Percentiles rank a stretch among this genome's conserved stretches.
phyloP scores from a whole-genome alignment of 2,888 invertebrate species.

The Drosophila borborema region DNA sequence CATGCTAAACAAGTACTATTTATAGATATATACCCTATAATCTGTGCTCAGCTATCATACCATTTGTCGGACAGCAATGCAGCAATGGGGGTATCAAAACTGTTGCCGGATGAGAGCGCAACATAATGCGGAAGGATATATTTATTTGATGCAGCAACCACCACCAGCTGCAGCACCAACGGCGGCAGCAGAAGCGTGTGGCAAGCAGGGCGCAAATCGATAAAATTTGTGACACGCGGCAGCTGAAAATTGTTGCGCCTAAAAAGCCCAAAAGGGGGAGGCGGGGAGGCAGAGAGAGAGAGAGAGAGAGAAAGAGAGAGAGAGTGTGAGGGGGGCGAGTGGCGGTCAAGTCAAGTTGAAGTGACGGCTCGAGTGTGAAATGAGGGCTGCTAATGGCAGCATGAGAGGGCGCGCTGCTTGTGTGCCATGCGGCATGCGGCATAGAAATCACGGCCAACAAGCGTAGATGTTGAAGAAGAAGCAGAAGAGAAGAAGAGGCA shows the following conservation, averaged over 20 bases:
- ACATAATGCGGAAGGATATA: slow-evolving; percentile 79
- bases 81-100: slow-evolving; percentile 37
- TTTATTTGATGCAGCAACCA: slow-evolving; percentile 72
- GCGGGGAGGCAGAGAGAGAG: neutral
- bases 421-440: slow-evolving; percentile 31
- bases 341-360: slow-evolving; percentile 73
- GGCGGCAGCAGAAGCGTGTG: slow-evolving; percentile 6
- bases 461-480: neutral
- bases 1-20: neutral
- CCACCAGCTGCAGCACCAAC: slow-evolving; percentile 41
- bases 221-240: slow-evolving; percentile 80
- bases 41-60: neutral
- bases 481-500: neutral
- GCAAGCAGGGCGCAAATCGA: slow-evolving; percentile 52
- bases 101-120: slow-evolving; percentile 74
- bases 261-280: neutral
- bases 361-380: slow-evolving; percentile 69
- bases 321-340: neutral
- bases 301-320: neutral
- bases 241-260: slow-evolving; percentile 78
- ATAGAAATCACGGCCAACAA: slow-evolving; percentile 66
- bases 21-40: neutral
- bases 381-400: slow-evolving; percentile 76
- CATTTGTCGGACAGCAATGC: neutral
- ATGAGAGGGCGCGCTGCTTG: slow-evolving; percentile 45